Percentiles rank a stretch among this genome's conserved stretches.
phyloP scores from a whole-genome alignment of 2,113 vertebrate genomes.

The Sphyrna mokarran region DNA sequence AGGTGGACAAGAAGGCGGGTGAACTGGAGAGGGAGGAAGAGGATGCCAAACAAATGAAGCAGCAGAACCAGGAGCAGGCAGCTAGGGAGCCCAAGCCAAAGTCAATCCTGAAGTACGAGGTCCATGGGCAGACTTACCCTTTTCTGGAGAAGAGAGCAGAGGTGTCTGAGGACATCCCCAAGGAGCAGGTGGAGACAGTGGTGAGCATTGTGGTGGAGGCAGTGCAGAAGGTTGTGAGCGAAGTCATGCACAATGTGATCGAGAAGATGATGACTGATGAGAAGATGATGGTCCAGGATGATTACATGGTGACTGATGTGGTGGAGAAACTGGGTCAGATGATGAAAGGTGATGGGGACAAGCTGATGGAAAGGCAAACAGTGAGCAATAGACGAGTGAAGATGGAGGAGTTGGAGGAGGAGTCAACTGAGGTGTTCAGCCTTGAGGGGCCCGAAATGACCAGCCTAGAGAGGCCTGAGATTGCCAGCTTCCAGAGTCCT shows the following conservation, averaged over 20 bases:
- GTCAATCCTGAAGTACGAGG: background rate
- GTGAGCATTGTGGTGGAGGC: background rate
- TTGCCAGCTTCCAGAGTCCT: too few species aligned
- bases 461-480: background rate
- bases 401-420: background rate
- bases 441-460: background rate
- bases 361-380: background rate
- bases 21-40: background rate
- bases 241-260: background rate
- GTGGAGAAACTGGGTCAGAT: background rate
- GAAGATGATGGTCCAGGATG: background rate
- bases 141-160: rapidly evolving
- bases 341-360: background rate
- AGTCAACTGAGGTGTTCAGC: background rate
- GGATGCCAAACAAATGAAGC: too few species aligned
- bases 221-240: background rate
- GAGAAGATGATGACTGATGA: background rate
- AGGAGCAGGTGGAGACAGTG: background rate
- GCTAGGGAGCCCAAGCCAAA: background rate
- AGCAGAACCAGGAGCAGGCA: background rate
- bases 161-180: too few species aligned
- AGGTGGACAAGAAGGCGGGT: background rate
- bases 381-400: background rate
- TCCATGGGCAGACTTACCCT: too few species aligned
- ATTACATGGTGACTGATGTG: background rate